A percentile compares a stretch with the other conserved stretches of the same genome.
phyloP scores from a whole-genome alignment of 2,888 invertebrate species.

The Pecten maximus region DNA sequence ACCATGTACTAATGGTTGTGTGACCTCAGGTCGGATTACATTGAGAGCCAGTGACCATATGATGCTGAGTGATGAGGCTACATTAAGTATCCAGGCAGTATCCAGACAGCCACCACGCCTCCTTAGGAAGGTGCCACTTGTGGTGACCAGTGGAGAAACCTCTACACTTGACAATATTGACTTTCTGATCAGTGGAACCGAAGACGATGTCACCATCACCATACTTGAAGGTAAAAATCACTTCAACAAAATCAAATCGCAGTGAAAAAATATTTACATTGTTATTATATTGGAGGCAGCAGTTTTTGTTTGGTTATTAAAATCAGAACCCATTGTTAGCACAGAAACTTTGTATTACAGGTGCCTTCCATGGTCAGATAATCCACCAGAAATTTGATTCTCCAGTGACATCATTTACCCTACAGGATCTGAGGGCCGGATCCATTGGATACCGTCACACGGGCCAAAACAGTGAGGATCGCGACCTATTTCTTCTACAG shows the following conservation, averaged over 20 bases:
- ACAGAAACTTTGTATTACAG: conserved; percentile 55
- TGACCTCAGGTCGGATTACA: conserved; percentile 60
- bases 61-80: conserved; percentile 60
- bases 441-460: conserved; percentile 71
- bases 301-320: background rate
- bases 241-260: no score
- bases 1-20: background rate
- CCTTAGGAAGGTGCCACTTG: conserved; percentile 42
- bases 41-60: conserved; percentile 68
- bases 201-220: conserved; percentile 59
- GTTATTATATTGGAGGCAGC: no score
- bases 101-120: conserved; percentile 54
- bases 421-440: conserved; percentile 68
- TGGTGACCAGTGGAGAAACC: conserved; percentile 57
- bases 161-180: conserved; percentile 67
- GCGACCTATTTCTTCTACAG: conserved; percentile 71
- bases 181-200: conserved; percentile 54
- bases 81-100: conserved; percentile 61
- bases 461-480: conserved; percentile 53
- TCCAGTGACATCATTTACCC: conserved; percentile 65
- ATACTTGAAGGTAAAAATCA: conserved; percentile 65
- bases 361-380: conserved; percentile 69
- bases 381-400: conserved; percentile 50
- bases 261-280: background rate
- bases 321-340: no score